Conservation (phyloP, 2,888 invertebrate species). For the Rhaphigaster nebulosa region DNA sequence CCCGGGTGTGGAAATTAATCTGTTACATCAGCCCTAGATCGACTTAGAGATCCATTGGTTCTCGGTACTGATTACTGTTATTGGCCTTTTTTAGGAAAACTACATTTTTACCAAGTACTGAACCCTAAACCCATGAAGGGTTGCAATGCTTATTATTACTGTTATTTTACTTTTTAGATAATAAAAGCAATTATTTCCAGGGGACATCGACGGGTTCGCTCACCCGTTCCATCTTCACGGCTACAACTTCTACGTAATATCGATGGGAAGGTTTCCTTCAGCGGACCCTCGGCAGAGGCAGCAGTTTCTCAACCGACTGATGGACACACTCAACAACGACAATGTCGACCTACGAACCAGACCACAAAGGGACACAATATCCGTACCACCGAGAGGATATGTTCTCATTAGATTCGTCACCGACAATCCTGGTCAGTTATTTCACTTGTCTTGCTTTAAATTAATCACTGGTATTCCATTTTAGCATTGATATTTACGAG, state of each 20-base stretch:
- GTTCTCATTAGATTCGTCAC: constrained; percentile 73
- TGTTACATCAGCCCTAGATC: too few species aligned
- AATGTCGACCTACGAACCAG: constrained; percentile 72
- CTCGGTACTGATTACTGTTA: too few species aligned
- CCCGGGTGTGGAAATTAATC: too few species aligned
- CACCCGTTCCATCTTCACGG: constrained; percentile 78
- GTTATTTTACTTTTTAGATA: neutral
- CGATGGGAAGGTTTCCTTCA: constrained; percentile 65
- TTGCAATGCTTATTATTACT: neutral
- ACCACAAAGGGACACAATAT: constrained; percentile 79
- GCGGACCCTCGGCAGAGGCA: constrained; percentile 23
- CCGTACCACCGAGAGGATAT: constrained; percentile 77
- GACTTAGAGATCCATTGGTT: too few species aligned
- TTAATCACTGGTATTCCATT: neutral
- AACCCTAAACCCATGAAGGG: neutral
- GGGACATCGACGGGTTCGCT: constrained; percentile 64
- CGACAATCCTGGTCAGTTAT: constrained; percentile 73
- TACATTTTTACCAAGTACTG: neutral
- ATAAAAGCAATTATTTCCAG: neutral
- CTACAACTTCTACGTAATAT: constrained; percentile 71
- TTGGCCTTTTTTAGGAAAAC: neutral
- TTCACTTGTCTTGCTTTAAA: neutral
- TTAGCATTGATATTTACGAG: neutral
- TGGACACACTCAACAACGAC: constrained; percentile 20
- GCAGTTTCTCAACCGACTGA: neutral